phyloP scores from a whole-genome alignment of 23 tunicate species.

The Ciona savignyi region DNA sequence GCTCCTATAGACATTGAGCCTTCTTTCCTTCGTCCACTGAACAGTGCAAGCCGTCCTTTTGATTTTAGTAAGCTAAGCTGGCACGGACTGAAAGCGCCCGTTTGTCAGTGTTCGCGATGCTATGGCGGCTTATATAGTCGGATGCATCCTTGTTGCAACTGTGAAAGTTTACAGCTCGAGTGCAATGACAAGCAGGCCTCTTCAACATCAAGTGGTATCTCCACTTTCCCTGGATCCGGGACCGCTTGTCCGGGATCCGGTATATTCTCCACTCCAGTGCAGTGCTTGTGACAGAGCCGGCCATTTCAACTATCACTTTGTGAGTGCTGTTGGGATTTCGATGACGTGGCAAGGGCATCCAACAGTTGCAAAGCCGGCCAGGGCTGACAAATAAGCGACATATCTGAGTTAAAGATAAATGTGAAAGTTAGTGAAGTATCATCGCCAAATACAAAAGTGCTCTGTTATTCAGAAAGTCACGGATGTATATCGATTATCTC shows the following conservation, averaged over 20 bases:
- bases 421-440: not conserved
- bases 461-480: not conserved
- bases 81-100: not conserved
- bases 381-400: not conserved
- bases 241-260: not conserved
- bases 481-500: not conserved
- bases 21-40: not conserved
- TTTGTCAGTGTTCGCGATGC: not conserved
- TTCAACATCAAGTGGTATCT: not conserved
- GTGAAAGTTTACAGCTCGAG: conserved; percentile 9
- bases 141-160: conserved; percentile 24
- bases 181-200: not conserved
- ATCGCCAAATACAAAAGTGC: not conserved
- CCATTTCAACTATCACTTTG: not conserved
- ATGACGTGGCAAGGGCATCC: not conserved
- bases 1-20: conserved; percentile 63
- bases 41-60: not conserved
- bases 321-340: not conserved
- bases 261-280: not conserved
- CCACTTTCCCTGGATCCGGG: conserved; percentile 6
- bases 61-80: not conserved
- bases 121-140: not conserved
- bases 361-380: not conserved
- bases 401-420: not conserved
- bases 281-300: not conserved